Base-by-base conservation (phyloP, 2,888 invertebrate genomes). In the Sminthurides aquaticus region DNA sequence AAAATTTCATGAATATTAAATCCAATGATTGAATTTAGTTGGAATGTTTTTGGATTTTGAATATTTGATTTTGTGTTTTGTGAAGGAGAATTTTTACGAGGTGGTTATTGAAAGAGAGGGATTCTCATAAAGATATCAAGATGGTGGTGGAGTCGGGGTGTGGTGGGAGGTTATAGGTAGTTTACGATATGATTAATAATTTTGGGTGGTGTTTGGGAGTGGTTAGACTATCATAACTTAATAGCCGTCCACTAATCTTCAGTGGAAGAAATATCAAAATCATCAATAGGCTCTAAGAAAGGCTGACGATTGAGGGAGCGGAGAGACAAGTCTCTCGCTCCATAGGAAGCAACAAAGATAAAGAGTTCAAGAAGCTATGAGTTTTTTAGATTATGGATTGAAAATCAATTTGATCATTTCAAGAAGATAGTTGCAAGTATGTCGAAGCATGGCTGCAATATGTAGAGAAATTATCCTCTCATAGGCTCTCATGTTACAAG, bases 171-270 rank as follows among this genome's bases (percentile, higher is more conserved):
- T 61, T 59, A 66, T 62, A 66, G 56, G 66, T 66, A 59, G 62
- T 66, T 65, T 62, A 66, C 62, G 66, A 66, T 66, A 62, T 66
- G 66, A 66, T 62, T 66, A 62, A 66, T 66, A 62, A 62, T 66
- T 62, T 62, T 49, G 62, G 62, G 62, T 66, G 66, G 66, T 62
- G 62, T 55, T 56, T 26, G 66, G 62, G 66, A 57, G 62, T 66
- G 59, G 62, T 55, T 58, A 57, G 61, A 29, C 58, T 65, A 64
- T 64, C 64, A 64, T 64, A 60, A 55, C 60, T 59, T 64, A 64
- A 64, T 64, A 64, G 64, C n/a, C 60, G 55, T 18, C n/a, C 52
- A 64, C 64, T 64, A 59, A 64, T 64, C 59, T 64, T 43, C 11
- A 52, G 20, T 5, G 52, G 22, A 34, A 34, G 43, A 15, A 34